phyloP scores from a whole-genome alignment of 2,113 vertebrate species.

The Gorsachius goisagi region DNA sequence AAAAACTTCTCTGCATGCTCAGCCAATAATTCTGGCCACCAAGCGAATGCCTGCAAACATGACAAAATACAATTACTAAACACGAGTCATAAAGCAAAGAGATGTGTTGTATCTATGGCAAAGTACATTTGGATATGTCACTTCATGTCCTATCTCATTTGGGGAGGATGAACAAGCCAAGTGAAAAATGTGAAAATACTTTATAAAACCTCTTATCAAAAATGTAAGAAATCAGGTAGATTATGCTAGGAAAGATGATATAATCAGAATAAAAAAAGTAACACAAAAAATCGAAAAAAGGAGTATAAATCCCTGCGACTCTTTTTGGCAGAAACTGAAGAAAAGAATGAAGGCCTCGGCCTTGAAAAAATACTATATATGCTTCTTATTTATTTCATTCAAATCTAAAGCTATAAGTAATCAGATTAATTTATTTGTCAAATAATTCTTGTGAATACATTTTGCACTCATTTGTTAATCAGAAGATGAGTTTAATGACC shows the following conservation, averaged over 20 bases:
- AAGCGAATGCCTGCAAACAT: slow-evolving; percentile 86
- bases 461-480: background rate
- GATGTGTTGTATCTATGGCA: background rate
- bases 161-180: background rate
- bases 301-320: background rate
- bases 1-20: slow-evolving; percentile 94
- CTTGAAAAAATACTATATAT: background rate
- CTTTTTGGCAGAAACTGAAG: background rate
- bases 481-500: background rate
- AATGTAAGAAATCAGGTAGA: background rate
- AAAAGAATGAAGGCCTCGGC: background rate
- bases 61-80: background rate
- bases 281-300: background rate
- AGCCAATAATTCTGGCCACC: slow-evolving; percentile 92
- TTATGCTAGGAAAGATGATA: background rate
- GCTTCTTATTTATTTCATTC: background rate
- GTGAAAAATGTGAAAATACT: background rate
- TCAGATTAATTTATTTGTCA: background rate
- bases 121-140: background rate
- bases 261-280: background rate
- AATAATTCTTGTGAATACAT: background rate
- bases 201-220: background rate
- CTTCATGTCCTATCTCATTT: background rate
- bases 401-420: background rate
- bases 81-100: background rate